Base-by-base conservation (phyloP, 1,140 invertebrate genomes). In the Papilio dardanus region DNA sequence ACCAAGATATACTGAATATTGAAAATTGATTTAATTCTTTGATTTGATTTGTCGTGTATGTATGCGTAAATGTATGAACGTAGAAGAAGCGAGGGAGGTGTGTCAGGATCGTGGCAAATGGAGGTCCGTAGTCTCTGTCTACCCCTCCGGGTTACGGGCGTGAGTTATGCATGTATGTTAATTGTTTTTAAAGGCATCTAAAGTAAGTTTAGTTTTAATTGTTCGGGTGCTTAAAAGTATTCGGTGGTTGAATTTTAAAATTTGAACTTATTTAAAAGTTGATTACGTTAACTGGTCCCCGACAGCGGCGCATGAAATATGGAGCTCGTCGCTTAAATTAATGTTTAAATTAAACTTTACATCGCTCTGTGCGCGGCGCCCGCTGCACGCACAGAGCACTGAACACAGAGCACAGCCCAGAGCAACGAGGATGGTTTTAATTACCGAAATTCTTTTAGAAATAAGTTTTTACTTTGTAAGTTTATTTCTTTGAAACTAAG, bases 291-390 rank as follows among this genome's bases (percentile, higher is more conserved):
- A 62, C 54, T 62, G 54, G n/a, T 10, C 54, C 21, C 21, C 14
- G 54, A 62, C 24, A 62, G 54, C 24, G 21, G 54, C 21, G 24
- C 54, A 62, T 62, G 54, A 62, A 62, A 62, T 62, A 62, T 62
- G 12, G 54, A 62, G 54, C 54, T 62, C 54, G 46, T 7, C 19
- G 54, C 24, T 62, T 62, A 30, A 62, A 62, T 62, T 62, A 62
- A 62, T 30, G 54, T 62, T 62, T 62, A 58, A 58, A 58, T 58
- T 58, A 30, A 58, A 58, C 54, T 58, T 58, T 30, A 62, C 54
- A 14, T 30, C 30, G 54, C 54, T 62, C 54, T 46, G 42, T 46
- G 42, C 42, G 16, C 5, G 16, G 24, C 10, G 19, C 19, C 2
- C 21, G 6, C n/a, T n/a, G 8, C 50, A 24, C 21, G 21, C 42